A percentile compares a stretch with the other conserved stretches of the same genome.
Evolutionary conservation across 2,888 invertebrate species (phyloP).

Genomic region (Hydroisotoma schaefferi): DNA sequence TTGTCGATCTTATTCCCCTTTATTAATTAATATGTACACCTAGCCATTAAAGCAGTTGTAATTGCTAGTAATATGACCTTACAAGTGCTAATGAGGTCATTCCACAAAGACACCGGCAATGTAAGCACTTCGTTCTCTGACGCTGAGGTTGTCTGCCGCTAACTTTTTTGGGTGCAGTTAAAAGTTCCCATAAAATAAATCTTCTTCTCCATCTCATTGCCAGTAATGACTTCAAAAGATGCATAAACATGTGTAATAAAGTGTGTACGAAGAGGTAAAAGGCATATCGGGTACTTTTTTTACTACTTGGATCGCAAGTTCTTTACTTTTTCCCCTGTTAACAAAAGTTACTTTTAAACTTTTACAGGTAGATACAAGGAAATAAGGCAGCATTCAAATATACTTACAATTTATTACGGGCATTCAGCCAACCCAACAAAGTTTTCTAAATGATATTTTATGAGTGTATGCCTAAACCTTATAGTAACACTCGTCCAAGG

Average conservation of each 20-base stretch:
- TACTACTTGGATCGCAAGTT: background rate
- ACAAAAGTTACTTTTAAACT: no score
- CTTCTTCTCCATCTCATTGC: background rate
- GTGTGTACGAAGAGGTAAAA: background rate
- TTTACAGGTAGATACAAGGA: no score
- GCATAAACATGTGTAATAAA: constrained; percentile 1
- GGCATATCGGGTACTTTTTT: background rate
- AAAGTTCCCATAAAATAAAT: constrained; percentile 3
- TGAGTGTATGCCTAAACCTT: no score
- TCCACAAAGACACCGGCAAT: constrained; percentile 45
- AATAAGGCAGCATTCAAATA: no score
- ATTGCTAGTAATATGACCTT: constrained; percentile 8
- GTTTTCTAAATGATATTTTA: no score
- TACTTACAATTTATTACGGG: no score
- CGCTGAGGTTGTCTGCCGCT: background rate
- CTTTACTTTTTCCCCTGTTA: background rate
- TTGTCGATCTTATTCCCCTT: background rate
- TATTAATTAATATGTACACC: constrained; percentile 15
- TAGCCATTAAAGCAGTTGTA: constrained; percentile 7
- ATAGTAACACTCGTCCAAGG: no score
- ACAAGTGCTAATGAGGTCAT: constrained; percentile 36
- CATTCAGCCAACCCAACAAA: no score
- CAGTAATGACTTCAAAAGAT: no score
- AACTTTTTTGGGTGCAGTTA: background rate
- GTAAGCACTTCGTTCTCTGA: constrained; percentile 34